Evolutionary conservation across 2,797 vertebrate genomes (phyloP).

Genomic region (Sebastes trivittatus): DNA sequence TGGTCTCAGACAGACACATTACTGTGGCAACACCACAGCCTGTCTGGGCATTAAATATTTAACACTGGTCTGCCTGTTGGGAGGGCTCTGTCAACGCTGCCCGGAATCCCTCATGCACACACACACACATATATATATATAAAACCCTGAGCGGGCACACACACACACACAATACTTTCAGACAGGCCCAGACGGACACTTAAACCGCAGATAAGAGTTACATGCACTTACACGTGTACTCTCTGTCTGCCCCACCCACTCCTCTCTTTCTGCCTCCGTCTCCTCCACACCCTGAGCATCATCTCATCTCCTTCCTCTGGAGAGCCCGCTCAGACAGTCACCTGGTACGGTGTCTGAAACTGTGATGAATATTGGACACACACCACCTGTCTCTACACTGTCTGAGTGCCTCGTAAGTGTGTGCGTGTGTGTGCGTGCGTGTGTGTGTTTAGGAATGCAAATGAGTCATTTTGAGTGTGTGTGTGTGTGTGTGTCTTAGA

Average conservation of each 20-base stretch:
- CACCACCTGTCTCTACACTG: conserved; percentile 39
- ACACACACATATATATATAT: not conserved
- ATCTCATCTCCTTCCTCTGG: conserved; percentile 39
- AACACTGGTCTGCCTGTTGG: conserved; percentile 62
- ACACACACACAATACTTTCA: conserved; percentile 34
- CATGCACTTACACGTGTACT: conserved; percentile 59
- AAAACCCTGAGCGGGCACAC: not conserved
- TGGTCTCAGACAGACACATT: conserved; percentile 74
- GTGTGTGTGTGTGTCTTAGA: conserved; percentile 5
- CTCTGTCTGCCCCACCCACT: conserved; percentile 29
- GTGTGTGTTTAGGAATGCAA: not conserved
- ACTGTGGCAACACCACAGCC: conserved; percentile 69
- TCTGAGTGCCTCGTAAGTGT: not conserved
- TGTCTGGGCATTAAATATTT: conserved; percentile 82
- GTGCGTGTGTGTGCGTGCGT: not conserved
- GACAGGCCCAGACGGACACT: conserved; percentile 59
- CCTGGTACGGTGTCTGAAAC: conserved; percentile 47
- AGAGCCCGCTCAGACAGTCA: conserved; percentile 57
- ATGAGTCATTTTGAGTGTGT: conserved; percentile 10
- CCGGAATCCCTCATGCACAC: conserved; percentile 31
- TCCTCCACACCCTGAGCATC: conserved; percentile 6
- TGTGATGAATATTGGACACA: conserved; percentile 44
- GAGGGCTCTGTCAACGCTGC: conserved; percentile 51
- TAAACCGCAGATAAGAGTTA: conserved; percentile 52
- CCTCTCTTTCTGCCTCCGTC: conserved; percentile 5